These are phyloP conservation scores for Catostomus latipinnis DNA, from an alignment of 2,797 vertebrate species.

Conservation along the genomic window DNA sequence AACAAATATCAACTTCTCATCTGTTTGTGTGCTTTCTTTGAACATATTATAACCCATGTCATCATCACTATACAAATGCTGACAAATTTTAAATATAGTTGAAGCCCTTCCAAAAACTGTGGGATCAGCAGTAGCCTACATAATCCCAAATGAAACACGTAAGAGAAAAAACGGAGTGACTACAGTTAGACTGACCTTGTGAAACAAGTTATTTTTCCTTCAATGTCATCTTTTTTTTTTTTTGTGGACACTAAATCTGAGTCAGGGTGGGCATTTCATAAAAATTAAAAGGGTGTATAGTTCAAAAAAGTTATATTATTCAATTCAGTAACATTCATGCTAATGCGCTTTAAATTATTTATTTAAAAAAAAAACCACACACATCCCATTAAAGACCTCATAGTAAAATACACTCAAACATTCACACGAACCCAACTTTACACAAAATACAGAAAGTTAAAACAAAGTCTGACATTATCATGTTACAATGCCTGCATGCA, in stretches of 20 bases:
- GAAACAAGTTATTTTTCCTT: slow-evolving; percentile 44
- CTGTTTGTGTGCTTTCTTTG: background rate
- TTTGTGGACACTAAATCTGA: background rate
- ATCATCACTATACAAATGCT: slow-evolving; percentile 31
- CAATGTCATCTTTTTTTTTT: slow-evolving; percentile 29
- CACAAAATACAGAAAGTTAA: slow-evolving; percentile 56
- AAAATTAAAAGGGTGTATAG: background rate
- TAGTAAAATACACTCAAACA: slow-evolving; percentile 27
- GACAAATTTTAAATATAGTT: slow-evolving; percentile 14
- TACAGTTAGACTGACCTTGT: slow-evolving; percentile 36
- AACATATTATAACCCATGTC: slow-evolving; percentile 12
- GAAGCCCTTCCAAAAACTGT: slow-evolving; percentile 8
- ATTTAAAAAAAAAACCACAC: too few species aligned
- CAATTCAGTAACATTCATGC: background rate
- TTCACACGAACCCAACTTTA: slow-evolving; percentile 36
- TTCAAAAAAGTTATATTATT: slow-evolving; percentile 6
- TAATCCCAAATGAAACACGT: background rate
- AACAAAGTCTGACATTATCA: slow-evolving; percentile 66
- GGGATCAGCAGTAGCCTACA: slow-evolving; percentile 33
- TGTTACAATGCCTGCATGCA: slow-evolving; percentile 55
- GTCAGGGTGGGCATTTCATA: background rate
- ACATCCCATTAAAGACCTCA: too few species aligned
- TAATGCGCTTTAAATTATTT: too few species aligned
- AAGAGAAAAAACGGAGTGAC: slow-evolving; percentile 9
- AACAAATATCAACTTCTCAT: slow-evolving; percentile 23